Conservation (phyloP, 2,888 invertebrate genomes). For the Synergus gifuensis region DNA sequence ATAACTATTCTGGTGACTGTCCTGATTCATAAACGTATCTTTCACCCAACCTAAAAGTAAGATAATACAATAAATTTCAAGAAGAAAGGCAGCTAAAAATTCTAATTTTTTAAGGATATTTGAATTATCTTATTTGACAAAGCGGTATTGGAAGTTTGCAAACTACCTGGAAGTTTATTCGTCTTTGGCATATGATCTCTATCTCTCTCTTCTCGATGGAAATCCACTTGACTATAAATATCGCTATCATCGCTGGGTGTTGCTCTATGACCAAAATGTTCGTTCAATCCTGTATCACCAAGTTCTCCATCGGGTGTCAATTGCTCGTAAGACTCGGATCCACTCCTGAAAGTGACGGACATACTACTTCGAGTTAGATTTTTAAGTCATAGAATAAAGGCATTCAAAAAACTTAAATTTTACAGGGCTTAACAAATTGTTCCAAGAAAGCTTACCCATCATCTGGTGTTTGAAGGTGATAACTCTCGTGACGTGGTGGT, state of each 20-base stretch:
- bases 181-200: conserved; percentile 69
- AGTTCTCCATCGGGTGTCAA: conserved; percentile 79
- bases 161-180: conserved; percentile 72
- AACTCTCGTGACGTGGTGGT: conserved; percentile 89
- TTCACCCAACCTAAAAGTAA: conserved; percentile 79
- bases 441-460: conserved; percentile 78
- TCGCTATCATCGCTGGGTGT: conserved; percentile 84
- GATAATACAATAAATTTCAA: not conserved
- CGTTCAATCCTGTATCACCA: conserved; percentile 73
- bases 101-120: not conserved
- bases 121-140: no score
- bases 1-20: conserved; percentile 81
- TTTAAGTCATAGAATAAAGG: conserved; percentile 50
- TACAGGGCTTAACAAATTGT: conserved; percentile 5
- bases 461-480: conserved; percentile 82
- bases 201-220: conserved; percentile 81
- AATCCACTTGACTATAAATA: conserved; percentile 83
- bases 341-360: conserved; percentile 78
- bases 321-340: conserved; percentile 81
- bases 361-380: conserved; percentile 77
- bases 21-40: conserved; percentile 78
- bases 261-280: conserved; percentile 74
- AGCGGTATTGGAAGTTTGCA: not conserved
- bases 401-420: not conserved
- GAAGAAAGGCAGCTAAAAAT: not conserved